Evolutionary conservation across 1,140 invertebrate species (phyloP), one percentile per base, ranked within the genome.

Genomic region (Drosophila pandora): DNA sequence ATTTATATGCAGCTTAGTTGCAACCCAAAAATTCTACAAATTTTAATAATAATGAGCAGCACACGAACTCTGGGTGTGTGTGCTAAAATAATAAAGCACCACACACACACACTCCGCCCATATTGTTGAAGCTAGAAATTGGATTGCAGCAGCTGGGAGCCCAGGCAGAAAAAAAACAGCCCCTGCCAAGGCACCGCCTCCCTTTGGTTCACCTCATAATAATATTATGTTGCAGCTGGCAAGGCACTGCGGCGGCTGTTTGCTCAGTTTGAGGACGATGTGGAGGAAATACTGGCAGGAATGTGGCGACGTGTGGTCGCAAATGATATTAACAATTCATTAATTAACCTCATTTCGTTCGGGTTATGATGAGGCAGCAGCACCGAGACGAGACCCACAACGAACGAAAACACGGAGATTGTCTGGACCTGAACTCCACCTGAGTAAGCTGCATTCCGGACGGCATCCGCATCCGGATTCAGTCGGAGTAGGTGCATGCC

Each of bases 241-340:
- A 87, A 85, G 83, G 78, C 75, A 74, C 76, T 81, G 81, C 74
- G 39, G 63, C 70, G 73, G 74, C 73, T 85, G 82, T 87, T 81
- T 85, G 82, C 65, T 57, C 61, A 75, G 61, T 49, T 25, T 53
- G 23, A 17, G 53, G 52, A 64, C 30, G 17, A 45, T 17, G 37
- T 13, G 49, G 41, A 32, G 13, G 22, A 17, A 39, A 37, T 21
- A 30, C 68, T 64, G 74, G 41, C n/a, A 17, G 75, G 50, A 72
- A 71, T 88, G 83, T 83, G 82, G 74, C 83, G 78, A 87, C 75
- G 83, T 87, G 83, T 87, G 79, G 83, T 83, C 79, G 82, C 83
- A 87, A 87, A 87, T 88, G 70, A 87, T 87, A 87, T 87, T 87
- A 87, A 87, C 83, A 87, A 87, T 87, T 87, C 83, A 87, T 87